A percentile compares a stretch with the other conserved stretches of the same genome.
These are phyloP conservation scores for Eupelmus urozonus DNA, from an alignment of 2,888 invertebrate species.

Conservation along the genomic window DNA sequence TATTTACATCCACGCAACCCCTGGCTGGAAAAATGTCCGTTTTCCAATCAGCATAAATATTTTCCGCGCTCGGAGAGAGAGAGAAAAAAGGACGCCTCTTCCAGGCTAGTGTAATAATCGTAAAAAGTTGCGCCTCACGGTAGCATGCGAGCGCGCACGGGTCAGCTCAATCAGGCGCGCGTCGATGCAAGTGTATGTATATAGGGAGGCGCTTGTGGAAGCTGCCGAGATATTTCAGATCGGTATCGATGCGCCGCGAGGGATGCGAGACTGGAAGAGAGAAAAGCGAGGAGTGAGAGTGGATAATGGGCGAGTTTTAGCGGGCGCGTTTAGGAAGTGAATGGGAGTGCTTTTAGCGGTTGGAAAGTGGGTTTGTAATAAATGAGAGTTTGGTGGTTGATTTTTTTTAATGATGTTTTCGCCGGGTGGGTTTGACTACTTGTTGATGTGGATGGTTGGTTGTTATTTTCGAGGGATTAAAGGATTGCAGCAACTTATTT, in stretches of 20 bases:
- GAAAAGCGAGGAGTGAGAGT: not conserved
- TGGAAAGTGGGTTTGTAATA: too few species aligned
- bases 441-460: too few species aligned
- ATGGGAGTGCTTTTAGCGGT: too few species aligned
- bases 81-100: too few species aligned
- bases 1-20: constrained; percentile 13
- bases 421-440: too few species aligned
- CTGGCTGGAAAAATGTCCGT: not conserved
- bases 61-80: too few species aligned
- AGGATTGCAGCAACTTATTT: constrained; percentile 5
- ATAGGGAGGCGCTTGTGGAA: constrained; percentile 14
- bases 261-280: not conserved
- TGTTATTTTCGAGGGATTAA: too few species aligned
- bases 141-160: not conserved
- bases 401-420: too few species aligned
- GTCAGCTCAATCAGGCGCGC: constrained; percentile 2
- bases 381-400: too few species aligned
- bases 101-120: too few species aligned
- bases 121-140: too few species aligned
- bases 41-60: constrained; percentile 49
- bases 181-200: not conserved
- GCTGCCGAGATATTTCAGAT: constrained; percentile 50
- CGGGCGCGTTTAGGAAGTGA: not conserved
- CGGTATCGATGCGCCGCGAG: constrained; percentile 46
- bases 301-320: not conserved